Percentiles rank a stretch among this genome's conserved stretches.
Evolutionary conservation across 23 tunicate genomes (phyloP).

Genomic region (Botrylloides violaceus): DNA sequence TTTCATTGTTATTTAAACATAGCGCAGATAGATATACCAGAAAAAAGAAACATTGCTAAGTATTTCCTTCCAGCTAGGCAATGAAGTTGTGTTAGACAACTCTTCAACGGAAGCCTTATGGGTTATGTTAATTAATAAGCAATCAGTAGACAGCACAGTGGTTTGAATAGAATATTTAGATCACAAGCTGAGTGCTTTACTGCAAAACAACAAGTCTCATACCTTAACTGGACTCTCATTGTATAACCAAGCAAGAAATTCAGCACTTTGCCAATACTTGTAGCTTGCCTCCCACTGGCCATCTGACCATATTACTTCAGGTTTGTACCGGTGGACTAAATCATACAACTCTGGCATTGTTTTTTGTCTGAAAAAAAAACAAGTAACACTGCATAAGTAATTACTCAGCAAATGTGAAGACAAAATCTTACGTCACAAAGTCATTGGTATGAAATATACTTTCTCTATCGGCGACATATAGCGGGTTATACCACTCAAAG

Average conservation of each 20-base stretch:
- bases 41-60: too few species aligned
- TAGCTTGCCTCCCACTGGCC: constrained; percentile 58
- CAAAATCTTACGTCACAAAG: constrained; percentile 50
- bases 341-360: constrained; percentile 86
- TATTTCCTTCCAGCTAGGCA: too few species aligned
- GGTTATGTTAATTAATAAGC: too few species aligned
- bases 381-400: neutral
- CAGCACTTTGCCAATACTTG: constrained; percentile 57
- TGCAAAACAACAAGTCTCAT: neutral
- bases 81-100: too few species aligned
- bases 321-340: constrained; percentile 71
- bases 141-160: too few species aligned
- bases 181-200: too few species aligned
- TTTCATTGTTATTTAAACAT: too few species aligned
- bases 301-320: constrained; percentile 91
- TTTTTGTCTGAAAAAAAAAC: constrained; percentile 13
- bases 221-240: constrained; percentile 93
- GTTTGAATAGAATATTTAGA: too few species aligned
- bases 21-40: too few species aligned
- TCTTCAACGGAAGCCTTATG: too few species aligned
- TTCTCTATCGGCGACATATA: constrained; percentile 36
- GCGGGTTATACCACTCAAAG: constrained; percentile 72
- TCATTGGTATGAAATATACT: constrained; percentile 43
- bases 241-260: constrained; percentile 88
- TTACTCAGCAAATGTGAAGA: neutral